phyloP scores from a whole-genome alignment of 1,140 invertebrate genomes.

The Cylas formicarius region DNA sequence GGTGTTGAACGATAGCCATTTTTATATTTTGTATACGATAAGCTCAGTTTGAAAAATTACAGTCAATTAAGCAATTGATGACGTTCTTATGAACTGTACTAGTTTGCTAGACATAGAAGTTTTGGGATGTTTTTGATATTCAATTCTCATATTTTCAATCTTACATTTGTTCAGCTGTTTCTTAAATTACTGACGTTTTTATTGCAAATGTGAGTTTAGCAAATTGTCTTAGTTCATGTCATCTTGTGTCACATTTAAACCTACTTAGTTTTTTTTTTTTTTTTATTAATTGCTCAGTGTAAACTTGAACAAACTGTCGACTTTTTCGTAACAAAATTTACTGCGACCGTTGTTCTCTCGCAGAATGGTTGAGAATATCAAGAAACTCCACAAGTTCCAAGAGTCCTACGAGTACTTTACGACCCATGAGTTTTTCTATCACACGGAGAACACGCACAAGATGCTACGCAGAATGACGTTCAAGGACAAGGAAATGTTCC shows the following conservation, averaged over 20 bases:
- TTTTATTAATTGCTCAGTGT: neutral
- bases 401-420: conserved; percentile 65
- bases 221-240: neutral
- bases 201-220: conserved; percentile 1
- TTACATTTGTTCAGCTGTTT: too few relatives aligned
- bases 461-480: conserved; percentile 54
- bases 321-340: conserved; percentile 3
- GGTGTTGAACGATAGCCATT: too few relatives aligned
- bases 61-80: too few relatives aligned
- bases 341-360: too few relatives aligned
- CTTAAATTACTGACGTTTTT: too few relatives aligned
- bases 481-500: conserved; percentile 52
- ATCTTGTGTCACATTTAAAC: neutral
- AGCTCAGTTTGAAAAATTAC: too few relatives aligned
- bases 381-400: conserved; percentile 64
- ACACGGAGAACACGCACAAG: conserved; percentile 56
- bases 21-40: too few relatives aligned
- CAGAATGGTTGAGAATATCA: conserved; percentile 66
- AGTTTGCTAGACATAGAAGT: too few relatives aligned
- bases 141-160: too few relatives aligned
- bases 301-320: neutral
- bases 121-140: too few relatives aligned
- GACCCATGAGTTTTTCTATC: conserved; percentile 61
- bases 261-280: too few relatives aligned
- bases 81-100: too few relatives aligned